These are phyloP conservation scores for Drosophila pseudotalamancana DNA, from an alignment of 2,888 invertebrate species.

Conservation along the genomic window DNA sequence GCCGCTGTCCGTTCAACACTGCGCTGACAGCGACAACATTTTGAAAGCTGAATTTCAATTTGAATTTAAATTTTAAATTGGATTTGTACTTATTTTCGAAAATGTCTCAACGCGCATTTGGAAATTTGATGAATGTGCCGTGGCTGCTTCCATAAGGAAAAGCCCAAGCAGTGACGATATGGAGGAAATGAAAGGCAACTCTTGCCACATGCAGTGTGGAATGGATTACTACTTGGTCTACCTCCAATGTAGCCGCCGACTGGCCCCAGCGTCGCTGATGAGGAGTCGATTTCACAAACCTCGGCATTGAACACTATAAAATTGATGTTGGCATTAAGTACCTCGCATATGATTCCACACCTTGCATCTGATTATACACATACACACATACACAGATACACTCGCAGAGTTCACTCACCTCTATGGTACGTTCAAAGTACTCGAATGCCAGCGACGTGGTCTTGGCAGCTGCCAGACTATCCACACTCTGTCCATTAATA, in stretches of 20 bases:
- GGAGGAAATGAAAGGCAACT: background rate
- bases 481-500: constrained; percentile 89
- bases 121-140: constrained; percentile 73
- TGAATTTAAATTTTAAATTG: constrained; percentile 55
- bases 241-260: constrained; percentile 74
- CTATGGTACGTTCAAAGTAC: constrained; percentile 91
- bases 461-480: constrained; percentile 89
- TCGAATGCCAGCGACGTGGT: constrained; percentile 89
- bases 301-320: constrained; percentile 82
- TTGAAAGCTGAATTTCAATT: constrained; percentile 65
- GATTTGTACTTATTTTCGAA: constrained; percentile 66
- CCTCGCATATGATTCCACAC: constrained; percentile 1
- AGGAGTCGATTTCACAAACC: constrained; percentile 71
- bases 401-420: constrained; percentile 85
- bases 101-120: constrained; percentile 65
- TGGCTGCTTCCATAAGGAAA: constrained; percentile 37
- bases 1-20: constrained; percentile 68
- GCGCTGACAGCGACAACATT: constrained; percentile 70
- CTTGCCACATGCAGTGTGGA: constrained; percentile 31
- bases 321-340: constrained; percentile 36
- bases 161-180: constrained; percentile 11
- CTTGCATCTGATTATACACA: background rate
- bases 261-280: constrained; percentile 81
- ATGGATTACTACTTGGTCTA: constrained; percentile 34
- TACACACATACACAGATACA: background rate